Percentiles rank a stretch among this genome's conserved stretches.
Evolutionary conservation across 2,797 vertebrate species (phyloP).

Genomic region (Alca torda): DNA sequence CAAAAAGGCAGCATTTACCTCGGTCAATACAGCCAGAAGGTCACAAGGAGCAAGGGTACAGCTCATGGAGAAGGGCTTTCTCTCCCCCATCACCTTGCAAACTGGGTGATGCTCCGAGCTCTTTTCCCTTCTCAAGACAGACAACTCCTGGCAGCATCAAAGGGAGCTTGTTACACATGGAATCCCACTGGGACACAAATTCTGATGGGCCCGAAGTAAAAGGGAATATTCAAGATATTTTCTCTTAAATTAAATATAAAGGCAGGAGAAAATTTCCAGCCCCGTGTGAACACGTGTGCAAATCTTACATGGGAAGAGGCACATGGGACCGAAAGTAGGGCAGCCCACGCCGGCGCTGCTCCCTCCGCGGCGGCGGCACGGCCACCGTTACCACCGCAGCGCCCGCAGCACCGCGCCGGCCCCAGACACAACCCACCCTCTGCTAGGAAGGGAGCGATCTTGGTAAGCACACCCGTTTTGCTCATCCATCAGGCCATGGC

Average conservation of each 20-base stretch:
- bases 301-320: neutral
- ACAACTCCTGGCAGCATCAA: slow-evolving; percentile 37
- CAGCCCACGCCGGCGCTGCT: neutral
- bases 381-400: neutral
- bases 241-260: slow-evolving; percentile 40
- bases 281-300: neutral
- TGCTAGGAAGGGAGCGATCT: neutral
- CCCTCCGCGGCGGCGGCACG: neutral
- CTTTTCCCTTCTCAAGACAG: slow-evolving; percentile 3
- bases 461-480: neutral
- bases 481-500: neutral
- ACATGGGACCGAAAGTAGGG: neutral
- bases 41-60: neutral
- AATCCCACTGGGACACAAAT: neutral
- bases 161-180: neutral
- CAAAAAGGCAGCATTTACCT: neutral
- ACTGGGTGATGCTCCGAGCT: neutral
- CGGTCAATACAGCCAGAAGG: neutral
- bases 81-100: neutral
- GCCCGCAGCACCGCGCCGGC: neutral
- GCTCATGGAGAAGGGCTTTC: neutral
- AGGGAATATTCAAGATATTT: slow-evolving; percentile 45
- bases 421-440: neutral
- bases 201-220: slow-evolving; percentile 29
- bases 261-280: neutral